Percentiles rank a stretch among this genome's conserved stretches.
Conservation (phyloP, 2,113 vertebrate species). For the Actenoides lindsayi region DNA sequence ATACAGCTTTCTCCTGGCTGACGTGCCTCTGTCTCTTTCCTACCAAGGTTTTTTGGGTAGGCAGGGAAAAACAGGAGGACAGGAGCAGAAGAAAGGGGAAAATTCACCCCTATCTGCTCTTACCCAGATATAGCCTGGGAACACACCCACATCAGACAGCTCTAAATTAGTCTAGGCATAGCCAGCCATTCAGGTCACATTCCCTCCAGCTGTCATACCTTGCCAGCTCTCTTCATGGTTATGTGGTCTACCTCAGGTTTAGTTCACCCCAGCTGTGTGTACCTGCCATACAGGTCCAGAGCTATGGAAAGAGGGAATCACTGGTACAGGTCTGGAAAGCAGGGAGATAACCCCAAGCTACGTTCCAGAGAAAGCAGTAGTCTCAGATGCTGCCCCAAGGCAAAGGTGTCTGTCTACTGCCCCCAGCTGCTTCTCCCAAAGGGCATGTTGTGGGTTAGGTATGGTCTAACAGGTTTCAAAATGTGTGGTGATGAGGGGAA, state of each 20-base stretch:
- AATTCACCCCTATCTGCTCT: background rate
- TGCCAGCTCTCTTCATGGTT: background rate
- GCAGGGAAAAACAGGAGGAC: background rate
- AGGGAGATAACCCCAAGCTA: background rate
- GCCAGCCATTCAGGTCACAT: background rate
- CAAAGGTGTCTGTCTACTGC: background rate
- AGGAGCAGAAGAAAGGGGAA: background rate
- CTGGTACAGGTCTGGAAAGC: background rate
- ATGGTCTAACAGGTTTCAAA: constrained; percentile 34
- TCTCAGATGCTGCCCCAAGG: background rate
- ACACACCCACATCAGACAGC: background rate
- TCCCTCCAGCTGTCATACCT: background rate
- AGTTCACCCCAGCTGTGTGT: background rate
- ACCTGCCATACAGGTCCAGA: background rate
- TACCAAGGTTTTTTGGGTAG: background rate
- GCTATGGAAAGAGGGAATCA: background rate
- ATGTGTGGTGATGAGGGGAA: background rate
- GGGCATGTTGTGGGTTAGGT: background rate
- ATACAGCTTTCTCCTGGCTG: background rate
- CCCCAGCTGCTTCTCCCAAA: background rate
- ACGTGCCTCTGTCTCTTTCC: background rate
- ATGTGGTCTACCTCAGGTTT: constrained; percentile 1
- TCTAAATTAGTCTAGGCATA: background rate
- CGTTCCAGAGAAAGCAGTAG: background rate
- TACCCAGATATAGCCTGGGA: background rate